Evolutionary conservation across 2,113 vertebrate genomes (phyloP).

Genomic region (Peromyscus polionotus): DNA sequence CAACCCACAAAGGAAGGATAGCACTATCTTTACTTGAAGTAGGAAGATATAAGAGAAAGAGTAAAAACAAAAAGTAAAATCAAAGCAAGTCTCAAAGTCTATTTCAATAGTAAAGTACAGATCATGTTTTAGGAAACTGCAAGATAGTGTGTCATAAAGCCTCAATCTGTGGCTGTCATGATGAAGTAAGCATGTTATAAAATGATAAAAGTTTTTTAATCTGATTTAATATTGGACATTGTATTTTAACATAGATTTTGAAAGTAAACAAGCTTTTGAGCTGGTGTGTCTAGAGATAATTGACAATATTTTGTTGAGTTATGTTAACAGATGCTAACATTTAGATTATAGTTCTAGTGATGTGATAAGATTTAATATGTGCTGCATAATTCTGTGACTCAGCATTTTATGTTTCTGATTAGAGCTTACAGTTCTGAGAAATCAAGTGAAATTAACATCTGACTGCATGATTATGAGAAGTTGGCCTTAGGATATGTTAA

Average conservation of each 20-base stretch:
- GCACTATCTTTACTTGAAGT: not conserved
- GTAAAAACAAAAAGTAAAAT: not conserved
- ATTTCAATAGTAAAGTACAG: not conserved
- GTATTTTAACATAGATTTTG: no score
- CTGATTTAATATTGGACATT: no score
- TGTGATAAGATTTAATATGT: not conserved
- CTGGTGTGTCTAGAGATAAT: no score
- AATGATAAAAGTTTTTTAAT: no score
- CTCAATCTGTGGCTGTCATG: no score
- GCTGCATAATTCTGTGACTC: accelerated
- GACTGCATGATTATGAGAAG: not conserved
- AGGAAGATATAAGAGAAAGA: not conserved
- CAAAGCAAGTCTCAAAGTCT: not conserved
- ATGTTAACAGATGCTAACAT: not conserved
- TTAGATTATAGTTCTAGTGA: not conserved
- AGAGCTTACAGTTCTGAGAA: not conserved
- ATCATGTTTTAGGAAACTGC: not conserved
- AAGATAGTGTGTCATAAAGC: no score
- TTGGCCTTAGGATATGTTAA: not conserved
- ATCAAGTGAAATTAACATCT: not conserved
- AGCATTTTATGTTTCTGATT: not conserved
- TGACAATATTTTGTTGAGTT: no score
- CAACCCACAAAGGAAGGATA: no score
- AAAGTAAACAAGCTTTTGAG: no score
- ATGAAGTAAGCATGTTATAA: no score